Evolutionary conservation across 1,140 invertebrate genomes (phyloP), one percentile per base, ranked within the genome.

Genomic region (Hetaerina americana): DNA sequence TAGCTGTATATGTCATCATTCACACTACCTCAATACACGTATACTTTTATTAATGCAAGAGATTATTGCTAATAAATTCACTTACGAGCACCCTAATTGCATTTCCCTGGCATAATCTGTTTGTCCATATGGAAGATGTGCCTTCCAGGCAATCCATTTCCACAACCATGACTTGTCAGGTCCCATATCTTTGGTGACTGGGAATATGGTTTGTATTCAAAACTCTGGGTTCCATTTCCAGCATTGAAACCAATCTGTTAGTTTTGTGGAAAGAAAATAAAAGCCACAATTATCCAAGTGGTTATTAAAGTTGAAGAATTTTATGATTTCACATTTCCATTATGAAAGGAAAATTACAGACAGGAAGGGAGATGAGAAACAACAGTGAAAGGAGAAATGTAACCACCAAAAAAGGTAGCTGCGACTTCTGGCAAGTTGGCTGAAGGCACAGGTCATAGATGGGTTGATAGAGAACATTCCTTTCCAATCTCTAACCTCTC

Each of bases 51-150:
- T n/a, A n/a, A n/a, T n/a, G n/a, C n/a, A n/a, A n/a, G n/a, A n/a
- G n/a, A n/a, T n/a, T n/a, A n/a, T n/a, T n/a, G n/a, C n/a, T n/a
- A n/a, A n/a, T n/a, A n/a, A 3, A 70, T 49, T 22, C 26, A 77
- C 83, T 82, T 79, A 92, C 90, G 89, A 29, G 92, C 91, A 83
- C 93, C 92, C 77, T 94, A 93, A 77, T 94, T 94, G 78, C 95
- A 97, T 29, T 90, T 93, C 40, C 94, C 95, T 73, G 93, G 85
- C 79, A 96, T 87, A 78, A 97, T 95, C 77, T 93, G 92, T 80
- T 98, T 95, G 77, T 98, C 95, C 70, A 97, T 92, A 71, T 95
- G 87, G 83, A 97, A 98, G 75, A 96, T 92, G 75, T 96, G 96
- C 75, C 95, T 84, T 57, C 95, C 95, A 2, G 92, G 89, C 73